Conservation (phyloP, 2,113 vertebrate species). For the Lepisosteus oculatus region DNA sequence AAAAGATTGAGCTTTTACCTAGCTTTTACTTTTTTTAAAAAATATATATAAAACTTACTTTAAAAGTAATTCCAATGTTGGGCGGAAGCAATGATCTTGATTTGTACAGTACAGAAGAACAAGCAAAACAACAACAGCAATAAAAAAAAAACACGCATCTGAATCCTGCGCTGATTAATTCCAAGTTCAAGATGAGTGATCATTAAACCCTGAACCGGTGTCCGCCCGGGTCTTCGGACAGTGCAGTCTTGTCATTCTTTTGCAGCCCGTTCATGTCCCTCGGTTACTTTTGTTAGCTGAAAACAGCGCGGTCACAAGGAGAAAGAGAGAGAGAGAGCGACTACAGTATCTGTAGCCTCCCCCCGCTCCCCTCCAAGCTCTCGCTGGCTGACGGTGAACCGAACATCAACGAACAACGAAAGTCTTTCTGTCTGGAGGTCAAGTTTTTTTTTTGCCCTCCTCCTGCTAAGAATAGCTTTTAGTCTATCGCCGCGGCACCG, state of each 20-base stretch:
- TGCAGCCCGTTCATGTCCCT: slow-evolving; percentile 38
- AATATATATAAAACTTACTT: neutral
- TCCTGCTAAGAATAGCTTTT: slow-evolving; percentile 35
- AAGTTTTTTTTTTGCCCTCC: slow-evolving; percentile 22
- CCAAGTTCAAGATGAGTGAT: slow-evolving; percentile 10
- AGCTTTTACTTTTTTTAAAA: too few relatives aligned
- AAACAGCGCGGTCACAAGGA: slow-evolving; percentile 25
- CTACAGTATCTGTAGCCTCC: slow-evolving; percentile 12
- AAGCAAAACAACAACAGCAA: too few relatives aligned
- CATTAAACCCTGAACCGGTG: neutral
- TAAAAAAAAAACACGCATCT: neutral
- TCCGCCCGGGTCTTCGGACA: slow-evolving; percentile 8
- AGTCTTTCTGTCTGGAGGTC: slow-evolving; percentile 29
- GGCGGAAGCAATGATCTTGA: too few relatives aligned
- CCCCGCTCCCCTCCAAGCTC: neutral
- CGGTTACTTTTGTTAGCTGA: slow-evolving; percentile 35
- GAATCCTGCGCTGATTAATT: neutral
- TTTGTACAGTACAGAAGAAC: too few relatives aligned
- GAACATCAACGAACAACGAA: slow-evolving; percentile 10
- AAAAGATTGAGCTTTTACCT: too few relatives aligned
- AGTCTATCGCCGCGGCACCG: slow-evolving; percentile 42
- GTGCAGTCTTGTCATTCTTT: slow-evolving; percentile 25
- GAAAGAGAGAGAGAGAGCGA: slow-evolving; percentile 21
- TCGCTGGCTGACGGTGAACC: neutral
- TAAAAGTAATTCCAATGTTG: neutral